Base-by-base conservation (phyloP, 1,140 invertebrate species). In the Saccostrea glomerata region DNA sequence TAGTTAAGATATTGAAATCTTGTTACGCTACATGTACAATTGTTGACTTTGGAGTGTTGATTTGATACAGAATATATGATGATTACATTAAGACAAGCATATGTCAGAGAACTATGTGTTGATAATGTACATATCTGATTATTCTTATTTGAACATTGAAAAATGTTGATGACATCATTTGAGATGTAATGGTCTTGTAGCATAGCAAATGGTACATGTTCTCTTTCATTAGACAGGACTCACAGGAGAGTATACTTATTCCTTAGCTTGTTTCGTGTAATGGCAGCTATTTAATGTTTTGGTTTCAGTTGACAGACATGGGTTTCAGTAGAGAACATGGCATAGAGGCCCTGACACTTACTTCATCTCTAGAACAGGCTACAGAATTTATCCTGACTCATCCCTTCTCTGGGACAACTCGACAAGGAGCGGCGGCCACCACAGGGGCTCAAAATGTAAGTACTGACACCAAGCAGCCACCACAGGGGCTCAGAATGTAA, bases 371-470 rank as follows among this genome's bases (percentile, higher is more conserved):
- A 4, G 97, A 98, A 94, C 97, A 98, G 94, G 98, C 98, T 0
- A 98, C 98, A 1, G 98, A 98, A 92, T 98, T 97, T 94, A 95
- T 98, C 20, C 94, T 98, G 0, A 96, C 96, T 70, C 96, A 97
- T 94, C 96, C 97, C 0, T 94, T 95, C 40, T 47, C 85, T 54
- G 54, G n/a, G 20, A 15, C 47, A 12, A 40, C 6, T 47, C 23
- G 6, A 7, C 25, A 66, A 11, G 54, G 12, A 84, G 40, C 36
- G 12, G 82, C n/a, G n/a, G n/a, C 25, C n/a, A 17, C 55, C 30
- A 3, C 23, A 85, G 55, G 25, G 13, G 30, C 0, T 6, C 17
- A 3, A 6, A 60, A 60, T 58, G 84, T 85, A 60, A 85, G 58
- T 20, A n/a, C 3, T 13, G 12, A 7, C 25, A 54, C n/a, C n/a